Evolutionary conservation across 2,113 vertebrate genomes (phyloP).

Genomic region (Nerophis ophidion): DNA sequence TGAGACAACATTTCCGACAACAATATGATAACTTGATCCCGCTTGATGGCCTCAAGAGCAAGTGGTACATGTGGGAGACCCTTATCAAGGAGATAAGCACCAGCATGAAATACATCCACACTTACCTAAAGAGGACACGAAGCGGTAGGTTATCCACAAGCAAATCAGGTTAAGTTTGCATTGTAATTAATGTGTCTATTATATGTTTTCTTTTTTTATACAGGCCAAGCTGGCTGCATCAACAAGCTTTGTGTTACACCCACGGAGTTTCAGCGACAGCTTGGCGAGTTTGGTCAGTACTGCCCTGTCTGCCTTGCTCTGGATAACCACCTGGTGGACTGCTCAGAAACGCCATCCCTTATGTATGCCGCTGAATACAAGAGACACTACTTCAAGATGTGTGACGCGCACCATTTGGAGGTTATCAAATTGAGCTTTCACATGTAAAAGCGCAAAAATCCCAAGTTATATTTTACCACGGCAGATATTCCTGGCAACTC

Average conservation of each 20-base stretch:
- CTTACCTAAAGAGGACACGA: conserved; percentile 77
- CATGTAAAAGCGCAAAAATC: conserved; percentile 1
- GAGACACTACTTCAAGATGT: conserved; percentile 85
- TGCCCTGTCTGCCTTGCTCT: conserved; percentile 89
- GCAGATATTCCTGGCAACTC: conserved; percentile 81
- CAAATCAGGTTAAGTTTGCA: background rate
- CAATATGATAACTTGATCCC: conserved; percentile 84
- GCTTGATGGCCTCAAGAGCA: conserved; percentile 77
- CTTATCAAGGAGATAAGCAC: conserved; percentile 69
- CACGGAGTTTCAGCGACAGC: conserved; percentile 71
- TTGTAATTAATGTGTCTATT: background rate
- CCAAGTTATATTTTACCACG: background rate
- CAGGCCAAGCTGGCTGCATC: conserved; percentile 84
- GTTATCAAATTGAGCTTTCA: conserved; percentile 49
- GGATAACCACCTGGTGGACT: conserved; percentile 77
- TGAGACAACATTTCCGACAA: conserved; percentile 73
- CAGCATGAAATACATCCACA: conserved; percentile 74
- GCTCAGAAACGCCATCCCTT: conserved; percentile 69
- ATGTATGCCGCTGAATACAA: conserved; percentile 81
- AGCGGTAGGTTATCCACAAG: conserved; percentile 67
- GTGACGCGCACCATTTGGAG: conserved; percentile 75
- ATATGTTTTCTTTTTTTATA: conserved; percentile 1
- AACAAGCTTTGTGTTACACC: conserved; percentile 82
- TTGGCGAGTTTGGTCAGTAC: conserved; percentile 85
- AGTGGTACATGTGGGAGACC: conserved; percentile 84